These are phyloP conservation scores for Coreoperca whiteheadi DNA, from an alignment of 2,113 vertebrate genomes.

Conservation along the genomic window DNA sequence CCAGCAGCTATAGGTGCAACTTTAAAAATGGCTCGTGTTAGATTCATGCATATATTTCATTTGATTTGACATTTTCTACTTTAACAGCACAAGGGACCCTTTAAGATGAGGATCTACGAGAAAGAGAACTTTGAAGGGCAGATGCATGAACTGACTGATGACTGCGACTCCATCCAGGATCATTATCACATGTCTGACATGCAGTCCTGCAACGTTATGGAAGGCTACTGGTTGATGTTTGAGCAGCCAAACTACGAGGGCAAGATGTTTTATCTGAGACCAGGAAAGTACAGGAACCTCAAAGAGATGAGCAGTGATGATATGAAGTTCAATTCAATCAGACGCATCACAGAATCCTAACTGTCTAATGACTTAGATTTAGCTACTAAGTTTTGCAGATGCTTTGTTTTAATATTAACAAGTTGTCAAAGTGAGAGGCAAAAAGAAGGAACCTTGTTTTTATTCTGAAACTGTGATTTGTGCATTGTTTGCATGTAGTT, in stretches of 20 bases:
- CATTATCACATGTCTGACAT: slow-evolving; percentile 49
- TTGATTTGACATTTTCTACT: not conserved
- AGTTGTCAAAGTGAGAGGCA: slow-evolving; percentile 25
- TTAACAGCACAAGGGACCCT: slow-evolving; percentile 73
- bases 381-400: slow-evolving; percentile 18
- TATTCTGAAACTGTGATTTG: slow-evolving; percentile 50
- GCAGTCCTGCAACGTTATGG: slow-evolving; percentile 74
- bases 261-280: slow-evolving; percentile 63
- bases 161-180: slow-evolving; percentile 77
- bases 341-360: slow-evolving; percentile 60
- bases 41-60: not conserved
- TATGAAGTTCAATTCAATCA: slow-evolving; percentile 59
- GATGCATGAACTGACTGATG: slow-evolving; percentile 72
- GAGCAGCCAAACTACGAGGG: slow-evolving; percentile 63
- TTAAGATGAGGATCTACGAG: slow-evolving; percentile 78
- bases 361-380: not conserved
- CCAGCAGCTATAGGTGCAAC: not conserved
- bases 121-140: slow-evolving; percentile 72
- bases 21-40: not conserved
- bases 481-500: slow-evolving; percentile 55
- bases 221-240: slow-evolving; percentile 77
- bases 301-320: slow-evolving; percentile 43
- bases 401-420: slow-evolving; percentile 16
- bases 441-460: slow-evolving; percentile 23
- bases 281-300: slow-evolving; percentile 71